phyloP scores from a whole-genome alignment of 92 coral and sea anemone genomes.

The Anthopleura xanthogrammica region DNA sequence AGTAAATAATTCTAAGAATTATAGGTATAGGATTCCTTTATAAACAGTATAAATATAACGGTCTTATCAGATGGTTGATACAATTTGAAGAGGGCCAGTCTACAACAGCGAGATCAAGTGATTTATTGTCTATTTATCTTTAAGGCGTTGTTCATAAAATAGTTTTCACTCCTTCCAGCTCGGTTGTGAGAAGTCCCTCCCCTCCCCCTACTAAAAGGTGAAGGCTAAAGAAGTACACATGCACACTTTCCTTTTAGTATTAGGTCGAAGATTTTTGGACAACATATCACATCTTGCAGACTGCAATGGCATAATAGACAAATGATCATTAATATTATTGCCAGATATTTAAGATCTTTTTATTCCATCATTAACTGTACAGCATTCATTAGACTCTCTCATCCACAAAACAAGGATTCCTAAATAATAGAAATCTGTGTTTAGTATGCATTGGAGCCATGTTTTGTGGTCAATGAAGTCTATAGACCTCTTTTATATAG shows the following conservation, averaged over 20 bases:
- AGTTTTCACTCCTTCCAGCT: too few species aligned
- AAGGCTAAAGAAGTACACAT: not conserved
- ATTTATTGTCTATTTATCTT: not conserved
- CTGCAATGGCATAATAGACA: not conserved
- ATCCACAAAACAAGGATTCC: not conserved
- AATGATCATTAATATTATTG: not conserved
- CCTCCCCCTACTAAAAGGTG: not conserved
- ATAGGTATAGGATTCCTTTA: not conserved
- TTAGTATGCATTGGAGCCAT: too few species aligned
- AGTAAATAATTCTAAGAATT: not conserved
- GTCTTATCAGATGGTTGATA: not conserved
- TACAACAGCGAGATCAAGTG: not conserved
- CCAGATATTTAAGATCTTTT: not conserved
- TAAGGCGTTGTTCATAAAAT: too few species aligned
- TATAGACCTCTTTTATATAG: too few species aligned
- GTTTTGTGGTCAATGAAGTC: too few species aligned
- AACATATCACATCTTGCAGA: not conserved
- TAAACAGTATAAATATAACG: not conserved
- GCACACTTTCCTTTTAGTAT: not conserved
- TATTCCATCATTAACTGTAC: not conserved
- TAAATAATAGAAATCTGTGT: too few species aligned
- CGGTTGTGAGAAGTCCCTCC: not conserved
- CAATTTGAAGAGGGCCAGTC: not conserved
- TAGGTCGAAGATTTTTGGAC: not conserved
- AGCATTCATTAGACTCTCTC: not conserved